phyloP scores from a whole-genome alignment of 1,140 invertebrate species.

The Halictus rubicundus region DNA sequence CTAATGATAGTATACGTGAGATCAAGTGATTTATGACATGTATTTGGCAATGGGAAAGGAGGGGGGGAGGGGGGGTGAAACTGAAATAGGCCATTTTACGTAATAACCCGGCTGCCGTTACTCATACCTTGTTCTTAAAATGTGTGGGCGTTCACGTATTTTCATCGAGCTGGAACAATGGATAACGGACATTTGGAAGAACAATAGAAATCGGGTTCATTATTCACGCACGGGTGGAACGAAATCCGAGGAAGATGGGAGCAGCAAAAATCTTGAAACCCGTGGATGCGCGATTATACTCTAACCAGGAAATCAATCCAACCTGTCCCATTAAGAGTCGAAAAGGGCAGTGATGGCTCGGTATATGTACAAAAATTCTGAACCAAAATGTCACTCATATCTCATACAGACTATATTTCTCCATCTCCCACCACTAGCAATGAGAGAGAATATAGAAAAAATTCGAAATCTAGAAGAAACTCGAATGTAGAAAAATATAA shows the following conservation, averaged over 20 bases:
- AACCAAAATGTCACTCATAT: too few relatives aligned
- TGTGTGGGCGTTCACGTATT: constrained; percentile 35
- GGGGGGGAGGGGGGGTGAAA: neutral
- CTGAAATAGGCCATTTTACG: constrained; percentile 40
- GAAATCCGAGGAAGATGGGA: constrained; percentile 14
- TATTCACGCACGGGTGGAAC: constrained; percentile 28
- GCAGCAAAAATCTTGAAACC: constrained; percentile 6
- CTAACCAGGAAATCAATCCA: neutral
- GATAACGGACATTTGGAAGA: constrained; percentile 35
- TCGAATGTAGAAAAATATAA: too few relatives aligned
- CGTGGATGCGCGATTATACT: neutral
- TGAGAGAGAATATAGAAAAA: too few relatives aligned
- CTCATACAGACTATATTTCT: too few relatives aligned
- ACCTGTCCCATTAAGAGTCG: too few relatives aligned
- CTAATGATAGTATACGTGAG: neutral
- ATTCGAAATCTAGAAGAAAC: too few relatives aligned
- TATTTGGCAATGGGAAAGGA: neutral
- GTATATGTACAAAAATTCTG: too few relatives aligned
- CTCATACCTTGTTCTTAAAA: constrained; percentile 24
- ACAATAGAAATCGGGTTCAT: constrained; percentile 43
- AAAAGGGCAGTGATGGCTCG: too few relatives aligned
- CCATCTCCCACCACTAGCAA: too few relatives aligned
- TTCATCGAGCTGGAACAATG: constrained; percentile 38
- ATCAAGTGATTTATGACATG: constrained; percentile 6
- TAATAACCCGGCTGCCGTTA: constrained; percentile 27